Evolutionary conservation across 1,140 invertebrate genomes (phyloP).

Genomic region (Drosophila sproati): DNA sequence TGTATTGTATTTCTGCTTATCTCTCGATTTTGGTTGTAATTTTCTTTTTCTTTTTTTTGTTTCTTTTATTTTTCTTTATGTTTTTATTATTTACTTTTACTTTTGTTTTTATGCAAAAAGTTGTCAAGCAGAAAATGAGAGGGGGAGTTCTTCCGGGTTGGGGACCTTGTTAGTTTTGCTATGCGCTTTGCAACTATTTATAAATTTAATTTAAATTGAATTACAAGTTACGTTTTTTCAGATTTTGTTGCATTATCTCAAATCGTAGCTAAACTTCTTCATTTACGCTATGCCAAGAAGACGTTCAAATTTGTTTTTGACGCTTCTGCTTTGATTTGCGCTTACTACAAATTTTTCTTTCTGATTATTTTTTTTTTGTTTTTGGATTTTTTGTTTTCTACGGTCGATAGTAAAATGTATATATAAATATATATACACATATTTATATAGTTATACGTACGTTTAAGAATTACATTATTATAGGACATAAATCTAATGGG

Average conservation of each 20-base stretch:
- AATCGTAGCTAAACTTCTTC: conserved; percentile 73
- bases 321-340: conserved; percentile 74
- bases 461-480: conserved; percentile 81
- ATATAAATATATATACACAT: conserved; percentile 68
- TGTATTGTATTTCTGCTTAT: conserved; percentile 73
- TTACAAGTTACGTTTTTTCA: conserved; percentile 67
- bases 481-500: conserved; percentile 78
- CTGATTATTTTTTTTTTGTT: conserved; percentile 50
- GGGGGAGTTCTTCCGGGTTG: conserved; percentile 1
- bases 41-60: conserved; percentile 38
- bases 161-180: conserved; percentile 66
- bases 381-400: conserved; percentile 55
- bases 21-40: conserved; percentile 53
- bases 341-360: conserved; percentile 56
- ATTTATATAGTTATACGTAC: conserved; percentile 77
- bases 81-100: conserved; percentile 33
- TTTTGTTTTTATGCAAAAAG: conserved; percentile 42
- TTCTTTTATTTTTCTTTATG: conserved; percentile 15
- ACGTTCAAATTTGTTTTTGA: background rate
- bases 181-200: conserved; percentile 79
- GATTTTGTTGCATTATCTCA: conserved; percentile 59
- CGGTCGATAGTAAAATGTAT: conserved; percentile 82
- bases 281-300: conserved; percentile 53
- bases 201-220: conserved; percentile 83
- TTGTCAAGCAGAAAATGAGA: conserved; percentile 42